Evolutionary conservation across 2,797 vertebrate species (phyloP).

Genomic region (Cyclura pinguis): DNA sequence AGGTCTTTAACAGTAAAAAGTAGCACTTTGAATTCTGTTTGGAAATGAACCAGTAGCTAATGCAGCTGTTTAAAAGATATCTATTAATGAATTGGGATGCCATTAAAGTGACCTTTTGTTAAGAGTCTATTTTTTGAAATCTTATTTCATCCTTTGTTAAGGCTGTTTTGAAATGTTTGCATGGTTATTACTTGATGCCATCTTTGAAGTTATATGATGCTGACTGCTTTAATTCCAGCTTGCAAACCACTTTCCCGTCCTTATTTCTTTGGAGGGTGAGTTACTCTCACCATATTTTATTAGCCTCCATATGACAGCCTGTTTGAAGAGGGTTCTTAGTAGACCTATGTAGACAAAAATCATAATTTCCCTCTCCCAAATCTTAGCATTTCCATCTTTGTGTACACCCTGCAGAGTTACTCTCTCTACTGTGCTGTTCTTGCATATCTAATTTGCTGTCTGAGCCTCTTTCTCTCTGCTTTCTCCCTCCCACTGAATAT

Average conservation of each 20-base stretch:
- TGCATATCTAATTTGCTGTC: conserved; percentile 24
- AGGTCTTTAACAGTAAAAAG: too few species aligned
- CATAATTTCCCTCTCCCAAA: not conserved
- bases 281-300: not conserved
- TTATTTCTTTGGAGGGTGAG: not conserved
- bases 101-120: not conserved
- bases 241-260: not conserved
- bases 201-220: not conserved
- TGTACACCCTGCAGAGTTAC: not conserved
- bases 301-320: not conserved
- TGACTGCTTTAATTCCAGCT: not conserved
- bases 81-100: not conserved
- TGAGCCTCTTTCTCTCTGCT: not conserved
- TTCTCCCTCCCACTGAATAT: conserved; percentile 22
- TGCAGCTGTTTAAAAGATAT: not conserved
- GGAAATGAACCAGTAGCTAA: too few species aligned
- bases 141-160: too few species aligned
- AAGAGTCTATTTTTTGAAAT: not conserved
- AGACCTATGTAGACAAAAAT: not conserved
- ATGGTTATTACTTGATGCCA: not conserved
- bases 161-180: not conserved
- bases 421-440: conserved; percentile 4
- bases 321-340: not conserved
- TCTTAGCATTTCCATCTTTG: not conserved
- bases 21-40: too few species aligned